Conservation (phyloP, 2,888 invertebrate genomes). For the Drosophila austrosaltans region DNA sequence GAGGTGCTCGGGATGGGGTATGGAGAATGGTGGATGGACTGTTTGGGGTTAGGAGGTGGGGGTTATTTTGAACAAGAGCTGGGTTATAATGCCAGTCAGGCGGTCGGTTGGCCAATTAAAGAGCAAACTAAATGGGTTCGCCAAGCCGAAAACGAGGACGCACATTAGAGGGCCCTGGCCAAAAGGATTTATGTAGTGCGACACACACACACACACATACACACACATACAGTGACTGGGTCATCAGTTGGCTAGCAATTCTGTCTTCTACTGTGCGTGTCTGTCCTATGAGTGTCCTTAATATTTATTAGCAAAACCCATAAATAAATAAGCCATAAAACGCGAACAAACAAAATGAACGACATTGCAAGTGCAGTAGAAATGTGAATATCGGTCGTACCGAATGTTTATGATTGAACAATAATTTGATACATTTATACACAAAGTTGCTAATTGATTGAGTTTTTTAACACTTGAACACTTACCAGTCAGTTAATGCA, state of each 20-base stretch:
- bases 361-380: constrained; percentile 4
- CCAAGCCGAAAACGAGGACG: constrained; percentile 55
- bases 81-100: constrained; percentile 18
- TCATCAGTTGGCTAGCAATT: constrained; percentile 35
- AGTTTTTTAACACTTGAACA: background rate
- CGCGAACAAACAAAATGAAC: constrained; percentile 27
- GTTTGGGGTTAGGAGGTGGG: background rate
- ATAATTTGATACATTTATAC: background rate
- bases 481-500: background rate
- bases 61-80: background rate
- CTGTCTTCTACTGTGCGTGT: constrained; percentile 32
- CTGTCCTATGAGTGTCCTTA: constrained; percentile 38
- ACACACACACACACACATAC: constrained; percentile 30
- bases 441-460: background rate
- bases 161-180: constrained; percentile 60
- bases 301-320: constrained; percentile 57
- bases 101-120: constrained; percentile 72
- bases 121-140: constrained; percentile 56
- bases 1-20: background rate
- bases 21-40: background rate
- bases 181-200: constrained; percentile 59
- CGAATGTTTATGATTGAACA: constrained; percentile 1
- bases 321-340: constrained; percentile 60
- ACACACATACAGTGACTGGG: constrained; percentile 30
- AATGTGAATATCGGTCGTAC: background rate